Evolutionary conservation across 2,113 vertebrate genomes (phyloP), one percentile per base, ranked within the genome.

Genomic region (Dascyllus trimaculatus): DNA sequence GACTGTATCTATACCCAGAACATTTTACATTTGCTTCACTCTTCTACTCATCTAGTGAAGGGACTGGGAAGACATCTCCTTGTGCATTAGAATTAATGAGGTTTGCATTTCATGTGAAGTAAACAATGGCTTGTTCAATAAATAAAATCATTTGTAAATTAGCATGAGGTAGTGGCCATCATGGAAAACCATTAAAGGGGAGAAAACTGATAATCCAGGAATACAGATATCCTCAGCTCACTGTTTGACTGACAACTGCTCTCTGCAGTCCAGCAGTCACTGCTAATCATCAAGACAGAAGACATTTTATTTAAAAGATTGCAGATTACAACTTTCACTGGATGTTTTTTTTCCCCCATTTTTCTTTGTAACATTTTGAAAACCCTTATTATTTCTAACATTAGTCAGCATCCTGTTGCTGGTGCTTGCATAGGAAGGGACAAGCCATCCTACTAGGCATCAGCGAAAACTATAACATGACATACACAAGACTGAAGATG

Each of bases 221-320:
- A 22, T 7, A 19, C 38, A 77, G 45, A 65, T 61, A 40, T 66
- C 4, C 21, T 64, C 35, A 51, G 18, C 21, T 3, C 32, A 59
- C 0, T 52, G 32, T 57, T 46, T 64, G 57, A 76, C 49, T 66
- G 67, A 64, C 46, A 80, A 64, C 22, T 43, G 45, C 62, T 61
- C 57, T 76, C 29, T 0, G 4, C 56, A 71, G 17, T 32, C n/a
- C 45, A 70, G 51, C 63, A 64, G 52, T 49, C 4, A 11, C 32
- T 54, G 40, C 18, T 71, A 24, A 76, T 76, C 62, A 60, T 48
- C 35, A 45, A 58, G 14, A 62, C 26, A 18, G 52, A 54, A 51
- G 4, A 32, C 29, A 5, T 29, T 19, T 13, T 48, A 25, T 35
- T 83, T 15, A 21, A 18, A 61, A 75, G 32, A 14, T 14, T 24